Conservation (phyloP, 1,140 invertebrate genomes). For the Dryas iulia region DNA sequence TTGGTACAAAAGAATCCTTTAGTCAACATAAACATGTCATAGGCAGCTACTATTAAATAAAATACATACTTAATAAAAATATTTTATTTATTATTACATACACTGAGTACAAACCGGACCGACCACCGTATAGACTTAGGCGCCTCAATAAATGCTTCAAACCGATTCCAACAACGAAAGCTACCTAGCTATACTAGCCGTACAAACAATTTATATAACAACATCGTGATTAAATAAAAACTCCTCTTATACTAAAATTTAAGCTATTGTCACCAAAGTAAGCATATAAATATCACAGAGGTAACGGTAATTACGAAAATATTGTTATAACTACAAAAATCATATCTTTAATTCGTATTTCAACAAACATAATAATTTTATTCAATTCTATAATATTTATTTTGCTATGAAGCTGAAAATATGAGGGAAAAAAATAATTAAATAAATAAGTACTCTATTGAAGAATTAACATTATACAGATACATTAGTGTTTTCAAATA, state of each 20-base stretch:
- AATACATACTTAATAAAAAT: conserved; percentile 58
- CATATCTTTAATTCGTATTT: background rate
- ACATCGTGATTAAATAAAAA: background rate
- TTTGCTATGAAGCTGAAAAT: too few species aligned
- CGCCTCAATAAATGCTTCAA: conserved; percentile 56
- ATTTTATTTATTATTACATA: conserved; percentile 60
- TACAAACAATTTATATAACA: background rate
- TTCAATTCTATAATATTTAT: background rate
- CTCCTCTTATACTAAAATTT: conserved; percentile 26
- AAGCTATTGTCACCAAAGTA: conserved; percentile 38
- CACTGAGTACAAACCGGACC: conserved; percentile 56
- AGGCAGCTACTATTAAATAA: conserved; percentile 17
- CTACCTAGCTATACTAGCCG: conserved; percentile 46
- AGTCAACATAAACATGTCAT: too few species aligned
- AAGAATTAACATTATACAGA: background rate
- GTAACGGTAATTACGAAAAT: conserved; percentile 32
- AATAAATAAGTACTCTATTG: too few species aligned
- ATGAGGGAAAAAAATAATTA: too few species aligned
- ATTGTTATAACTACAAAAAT: conserved; percentile 14
- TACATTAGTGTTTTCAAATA: too few species aligned
- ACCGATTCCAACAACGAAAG: conserved; percentile 39
- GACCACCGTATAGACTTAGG: conserved; percentile 36
- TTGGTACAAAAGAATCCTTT: too few species aligned
- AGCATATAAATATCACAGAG: conserved; percentile 54
- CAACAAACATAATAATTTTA: background rate